These are phyloP conservation scores for Pammene fasciana DNA, from an alignment of 2,888 invertebrate species.

Conservation along the genomic window DNA sequence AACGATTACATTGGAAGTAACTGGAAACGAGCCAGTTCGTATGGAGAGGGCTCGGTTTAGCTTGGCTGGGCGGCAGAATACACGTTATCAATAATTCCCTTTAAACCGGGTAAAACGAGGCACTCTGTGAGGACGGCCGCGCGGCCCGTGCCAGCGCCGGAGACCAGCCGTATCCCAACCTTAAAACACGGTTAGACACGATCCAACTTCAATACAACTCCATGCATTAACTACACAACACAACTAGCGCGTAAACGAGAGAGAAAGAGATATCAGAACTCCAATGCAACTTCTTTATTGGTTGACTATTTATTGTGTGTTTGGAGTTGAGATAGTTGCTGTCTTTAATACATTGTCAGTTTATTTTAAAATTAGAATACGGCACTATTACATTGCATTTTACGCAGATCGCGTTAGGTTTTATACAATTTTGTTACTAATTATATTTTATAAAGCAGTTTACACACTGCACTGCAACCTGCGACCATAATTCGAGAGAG, in stretches of 20 bases:
- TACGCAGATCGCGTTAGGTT: background rate
- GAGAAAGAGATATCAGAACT: background rate
- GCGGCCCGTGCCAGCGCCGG: conserved; percentile 62
- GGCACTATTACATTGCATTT: background rate
- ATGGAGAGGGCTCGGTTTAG: conserved; percentile 36
- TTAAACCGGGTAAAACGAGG: conserved; percentile 58
- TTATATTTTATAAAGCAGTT: background rate
- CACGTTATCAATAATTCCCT: conserved; percentile 42
- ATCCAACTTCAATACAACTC: too few species aligned
- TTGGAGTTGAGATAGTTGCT: too few species aligned
- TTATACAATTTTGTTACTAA: background rate
- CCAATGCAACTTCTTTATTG: too few species aligned
- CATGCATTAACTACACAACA: too few species aligned
- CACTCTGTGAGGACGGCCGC: conserved; percentile 72
- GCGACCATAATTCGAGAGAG: background rate
- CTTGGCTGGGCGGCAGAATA: conserved; percentile 50
- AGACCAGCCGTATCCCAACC: conserved; percentile 47
- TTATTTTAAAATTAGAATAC: too few species aligned
- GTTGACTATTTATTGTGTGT: too few species aligned
- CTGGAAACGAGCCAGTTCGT: background rate
- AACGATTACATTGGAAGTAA: background rate
- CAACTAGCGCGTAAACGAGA: too few species aligned
- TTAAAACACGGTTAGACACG: too few species aligned
- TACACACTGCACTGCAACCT: background rate
- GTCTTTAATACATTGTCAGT: too few species aligned